Evolutionary conservation across 2,113 vertebrate genomes (phyloP), one percentile per base, ranked within the genome.

Genomic region (Neoarius graeffei): DNA sequence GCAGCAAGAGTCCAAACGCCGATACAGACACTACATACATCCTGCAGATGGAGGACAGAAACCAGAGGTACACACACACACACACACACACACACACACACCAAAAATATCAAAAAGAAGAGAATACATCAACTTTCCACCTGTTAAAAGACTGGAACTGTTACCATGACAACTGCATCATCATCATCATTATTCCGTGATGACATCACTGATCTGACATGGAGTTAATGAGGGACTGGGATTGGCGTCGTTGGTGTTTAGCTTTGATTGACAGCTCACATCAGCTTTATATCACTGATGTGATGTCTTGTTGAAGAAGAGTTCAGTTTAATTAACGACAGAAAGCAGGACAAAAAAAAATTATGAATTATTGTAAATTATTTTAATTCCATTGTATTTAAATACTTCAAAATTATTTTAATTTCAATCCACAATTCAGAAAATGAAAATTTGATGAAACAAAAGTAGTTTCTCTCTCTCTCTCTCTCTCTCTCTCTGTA

Each of bases 1-100:
- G 97, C 84, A 95, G 91, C 92, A 93, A 88, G 54, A 92, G 93
- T 48, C 96, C 96, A 0, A 50, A 95, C 20, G 62, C 93, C 0
- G 97, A 98, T 0, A 42, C 80, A 23, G 97, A 98, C 89, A 91
- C 95, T 89, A 95, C 96, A 81, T 99, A 98, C 89, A 97, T 96
- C 64, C 95, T 99, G 74, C 98, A 99, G 94, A 95, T 99, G 94
- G 98, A 99, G 91, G 98, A 99, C 93, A 96, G 95, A 91, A 98
- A 97, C 93, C 97, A 97, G 95, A 97, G 97, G 98, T 99, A 89
- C 87, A 93, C 1, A 19, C 1, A 56, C 64, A 35, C 25, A n/a
- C 64, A 71, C 69, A 42, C n/a, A 35, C 52, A 56, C 17, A 60
- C 59, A 60, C 59, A 20, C 59, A 60, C 59, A 20, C 17, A 20